These are phyloP conservation scores for Pseudolaguvia tuberculata DNA, from an alignment of 2,113 vertebrate species.

Conservation along the genomic window DNA sequence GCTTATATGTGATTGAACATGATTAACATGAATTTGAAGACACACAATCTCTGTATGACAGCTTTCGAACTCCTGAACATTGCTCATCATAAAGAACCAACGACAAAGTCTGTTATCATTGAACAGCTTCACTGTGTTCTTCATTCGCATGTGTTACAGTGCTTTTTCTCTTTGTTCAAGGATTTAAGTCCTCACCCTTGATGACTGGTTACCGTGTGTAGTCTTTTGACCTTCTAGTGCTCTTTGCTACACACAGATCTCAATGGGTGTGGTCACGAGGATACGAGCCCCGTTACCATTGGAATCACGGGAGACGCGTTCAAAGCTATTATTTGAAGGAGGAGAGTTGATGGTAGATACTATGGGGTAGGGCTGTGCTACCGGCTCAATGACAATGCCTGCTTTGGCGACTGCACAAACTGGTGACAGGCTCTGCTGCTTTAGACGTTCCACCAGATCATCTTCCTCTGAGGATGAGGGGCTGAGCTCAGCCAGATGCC, in stretches of 20 bases:
- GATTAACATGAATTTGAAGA: constrained; percentile 26
- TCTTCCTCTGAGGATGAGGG: constrained; percentile 69
- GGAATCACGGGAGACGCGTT: constrained; percentile 63
- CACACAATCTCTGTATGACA: constrained; percentile 32
- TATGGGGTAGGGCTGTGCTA: constrained; percentile 58
- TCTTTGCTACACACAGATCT: constrained; percentile 70
- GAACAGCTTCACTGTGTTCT: constrained; percentile 18
- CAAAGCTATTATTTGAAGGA: constrained; percentile 65
- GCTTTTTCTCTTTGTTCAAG: constrained; percentile 18
- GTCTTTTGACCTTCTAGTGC: neutral
- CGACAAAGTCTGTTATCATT: constrained; percentile 23
- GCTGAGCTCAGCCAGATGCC: constrained; percentile 57
- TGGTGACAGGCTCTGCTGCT: constrained; percentile 68
- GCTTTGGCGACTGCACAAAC: constrained; percentile 51
- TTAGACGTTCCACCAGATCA: constrained; percentile 65
- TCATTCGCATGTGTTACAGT: constrained; percentile 14
- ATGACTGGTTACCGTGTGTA: constrained; percentile 24
- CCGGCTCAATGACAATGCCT: constrained; percentile 60
- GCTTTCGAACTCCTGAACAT: constrained; percentile 39
- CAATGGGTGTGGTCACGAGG: constrained; percentile 69
- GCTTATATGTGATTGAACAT: constrained; percentile 24
- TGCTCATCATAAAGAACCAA: constrained; percentile 54
- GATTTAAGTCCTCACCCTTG: constrained; percentile 2
- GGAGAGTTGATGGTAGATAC: constrained; percentile 61
- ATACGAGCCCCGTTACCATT: constrained; percentile 60